Base-by-base conservation (phyloP, 2,888 invertebrate genomes). In the Caprella mutica region DNA sequence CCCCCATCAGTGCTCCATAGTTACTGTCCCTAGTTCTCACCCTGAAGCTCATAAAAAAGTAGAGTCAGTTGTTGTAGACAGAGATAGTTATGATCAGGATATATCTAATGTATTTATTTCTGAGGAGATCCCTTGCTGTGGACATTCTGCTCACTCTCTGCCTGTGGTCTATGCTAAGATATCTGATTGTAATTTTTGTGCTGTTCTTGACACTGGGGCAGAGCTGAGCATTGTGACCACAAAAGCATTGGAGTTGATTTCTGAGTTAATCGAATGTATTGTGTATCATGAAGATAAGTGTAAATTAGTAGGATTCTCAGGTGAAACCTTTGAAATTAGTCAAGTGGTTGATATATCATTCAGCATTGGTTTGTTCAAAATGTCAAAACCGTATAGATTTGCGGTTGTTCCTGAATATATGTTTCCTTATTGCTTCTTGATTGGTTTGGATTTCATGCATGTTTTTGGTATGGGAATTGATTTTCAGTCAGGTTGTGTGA, bases 351-450 rank as follows among this genome's bases (percentile, higher is more conserved):
- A 40, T 8, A 19, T 40, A 21, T 12, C 12, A 6, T 40, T 40
- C n/a, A 17, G 21, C n/a, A n/a, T 40, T 40, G 40, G 40, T 19
- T 12, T 21, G 14, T 40, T 12, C 40, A 6, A 17, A 5, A 40
- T 40, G 40, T 21, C 40, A 19, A 21, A 12, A 19, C 8, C 5
- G 14, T 17, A n/a, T 17, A 40, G 5, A 5, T 40, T 40, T 40
- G 40, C 40, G 17, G 40, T 40, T 9, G 40, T 40, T 9, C 12
- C 8, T 40, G 17, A 40, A 19, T 40, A 6, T 8, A 21, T 40
- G 40, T 40, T 40, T 40, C 40, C 40, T 21, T 40, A 40, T 40
- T 40, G 40, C 40, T 40, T 40, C n/a, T 40, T 40, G 40, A n/a
- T 40, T 19, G 40, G 40, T 17, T n/a, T 40, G n/a, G 40, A 40